phyloP scores from a whole-genome alignment of 2,113 vertebrate genomes.

The Phalacrocorax aristotelis region DNA sequence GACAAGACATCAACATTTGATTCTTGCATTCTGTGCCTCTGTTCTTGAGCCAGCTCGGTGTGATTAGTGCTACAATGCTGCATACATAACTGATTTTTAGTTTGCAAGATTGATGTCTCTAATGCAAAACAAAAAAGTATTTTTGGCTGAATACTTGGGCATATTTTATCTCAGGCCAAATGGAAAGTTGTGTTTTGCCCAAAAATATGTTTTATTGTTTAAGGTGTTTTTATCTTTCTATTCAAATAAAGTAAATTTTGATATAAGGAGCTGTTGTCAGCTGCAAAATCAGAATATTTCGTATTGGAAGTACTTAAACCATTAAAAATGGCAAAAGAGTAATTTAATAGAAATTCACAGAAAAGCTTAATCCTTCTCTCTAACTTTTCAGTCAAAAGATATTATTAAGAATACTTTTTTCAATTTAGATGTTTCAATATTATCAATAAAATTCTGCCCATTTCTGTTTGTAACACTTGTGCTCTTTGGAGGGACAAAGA shows the following conservation, averaged over 20 bases:
- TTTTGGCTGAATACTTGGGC: background rate
- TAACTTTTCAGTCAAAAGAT: background rate
- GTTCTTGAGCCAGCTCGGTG: background rate
- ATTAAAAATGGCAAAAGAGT: background rate
- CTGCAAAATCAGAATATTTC: background rate
- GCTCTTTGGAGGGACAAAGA: background rate
- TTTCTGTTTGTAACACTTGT: background rate
- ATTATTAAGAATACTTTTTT: background rate
- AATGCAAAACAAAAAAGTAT: background rate
- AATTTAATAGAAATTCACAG: background rate
- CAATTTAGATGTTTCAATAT: background rate
- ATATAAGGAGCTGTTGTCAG: background rate
- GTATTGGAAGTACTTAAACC: background rate
- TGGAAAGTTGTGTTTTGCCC: background rate
- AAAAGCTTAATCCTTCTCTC: background rate
- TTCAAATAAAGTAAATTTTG: background rate
- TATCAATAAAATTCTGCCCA: background rate
- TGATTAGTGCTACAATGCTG: background rate
- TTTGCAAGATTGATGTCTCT: background rate
- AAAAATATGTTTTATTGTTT: background rate
- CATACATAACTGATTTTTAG: background rate
- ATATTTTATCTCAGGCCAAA: background rate
- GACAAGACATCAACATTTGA: background rate
- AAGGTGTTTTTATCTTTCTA: background rate
- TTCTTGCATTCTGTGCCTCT: background rate